A percentile compares a stretch with the other conserved stretches of the same genome.
These are phyloP conservation scores for Tetanocera ferruginea DNA, from an alignment of 2,888 invertebrate genomes.

Conservation along the genomic window DNA sequence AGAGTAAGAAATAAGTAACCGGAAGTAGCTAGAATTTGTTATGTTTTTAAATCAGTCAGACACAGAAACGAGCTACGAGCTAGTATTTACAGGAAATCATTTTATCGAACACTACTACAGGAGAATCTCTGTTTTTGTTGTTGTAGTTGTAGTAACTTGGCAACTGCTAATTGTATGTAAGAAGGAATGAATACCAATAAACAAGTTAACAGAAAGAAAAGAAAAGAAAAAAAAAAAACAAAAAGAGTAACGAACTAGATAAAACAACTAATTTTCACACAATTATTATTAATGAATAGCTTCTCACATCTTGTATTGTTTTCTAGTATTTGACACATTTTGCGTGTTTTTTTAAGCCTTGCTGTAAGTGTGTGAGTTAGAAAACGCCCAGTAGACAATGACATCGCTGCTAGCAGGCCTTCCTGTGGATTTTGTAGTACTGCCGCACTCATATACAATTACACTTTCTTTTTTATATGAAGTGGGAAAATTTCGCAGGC, in stretches of 20 bases:
- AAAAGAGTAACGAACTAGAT: neutral
- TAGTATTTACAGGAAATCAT: neutral
- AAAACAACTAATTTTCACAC: constrained; percentile 39
- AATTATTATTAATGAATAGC: constrained; percentile 45
- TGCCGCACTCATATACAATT: too few species aligned
- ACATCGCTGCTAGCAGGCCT: too few species aligned
- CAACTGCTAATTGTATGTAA: constrained; percentile 18
- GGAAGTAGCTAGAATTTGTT: too few species aligned
- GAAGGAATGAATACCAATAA: neutral
- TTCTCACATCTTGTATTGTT: constrained; percentile 52
- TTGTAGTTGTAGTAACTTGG: constrained; percentile 12
- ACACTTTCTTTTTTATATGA: too few species aligned
- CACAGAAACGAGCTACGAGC: neutral
- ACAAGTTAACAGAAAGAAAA: neutral
- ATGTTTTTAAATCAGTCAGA: neutral
- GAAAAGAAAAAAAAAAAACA: neutral
- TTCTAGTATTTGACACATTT: constrained; percentile 49
- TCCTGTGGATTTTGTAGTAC: too few species aligned
- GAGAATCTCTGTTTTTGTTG: neutral
- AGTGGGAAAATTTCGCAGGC: too few species aligned
- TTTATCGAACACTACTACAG: neutral
- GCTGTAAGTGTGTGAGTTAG: neutral
- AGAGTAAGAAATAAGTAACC: neutral
- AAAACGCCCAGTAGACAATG: too few species aligned
- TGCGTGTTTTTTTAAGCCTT: constrained; percentile 30